A percentile compares a stretch with the other conserved stretches of the same genome.
These are phyloP conservation scores for Lepidotrigona ventralis DNA, from an alignment of 1,140 invertebrate species.

Conservation along the genomic window DNA sequence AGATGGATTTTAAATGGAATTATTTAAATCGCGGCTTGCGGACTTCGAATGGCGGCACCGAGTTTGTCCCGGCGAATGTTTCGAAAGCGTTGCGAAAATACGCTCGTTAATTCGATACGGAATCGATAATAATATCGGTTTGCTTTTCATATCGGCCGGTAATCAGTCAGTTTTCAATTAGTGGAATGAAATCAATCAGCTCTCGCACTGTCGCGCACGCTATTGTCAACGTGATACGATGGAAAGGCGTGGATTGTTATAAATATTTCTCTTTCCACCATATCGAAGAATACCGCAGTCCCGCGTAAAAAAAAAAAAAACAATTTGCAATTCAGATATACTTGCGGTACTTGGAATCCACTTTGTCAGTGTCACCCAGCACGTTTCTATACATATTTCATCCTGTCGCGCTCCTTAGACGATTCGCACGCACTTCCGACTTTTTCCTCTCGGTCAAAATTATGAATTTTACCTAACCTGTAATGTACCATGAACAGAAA, in stretches of 20 bases:
- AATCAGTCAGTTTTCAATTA: constrained; percentile 46
- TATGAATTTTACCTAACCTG: background rate
- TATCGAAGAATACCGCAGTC: constrained; percentile 9
- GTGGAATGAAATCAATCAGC: constrained; percentile 31
- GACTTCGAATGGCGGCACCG: background rate
- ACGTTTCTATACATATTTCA: constrained; percentile 33
- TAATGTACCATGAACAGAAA: background rate
- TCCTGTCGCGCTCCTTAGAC: no score
- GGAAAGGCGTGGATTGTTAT: constrained; percentile 5
- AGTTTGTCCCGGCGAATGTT: background rate
- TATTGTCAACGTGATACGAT: background rate
- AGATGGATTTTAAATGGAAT: constrained; percentile 9
- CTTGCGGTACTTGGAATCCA: constrained; percentile 12
- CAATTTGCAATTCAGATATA: constrained; percentile 42
- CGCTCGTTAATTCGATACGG: constrained; percentile 25
- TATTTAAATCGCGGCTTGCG: background rate
- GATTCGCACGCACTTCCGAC: background rate
- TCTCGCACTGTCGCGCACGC: background rate
- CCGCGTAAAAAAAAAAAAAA: background rate
- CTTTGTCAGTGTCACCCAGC: background rate
- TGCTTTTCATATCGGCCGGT: background rate
- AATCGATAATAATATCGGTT: constrained; percentile 26
- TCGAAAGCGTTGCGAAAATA: background rate
- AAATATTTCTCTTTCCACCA: constrained; percentile 29
- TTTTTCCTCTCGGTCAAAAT: no score